Percentiles rank a stretch among this genome's conserved stretches.
Conservation (phyloP, 2,888 invertebrate species). For the Apoda limacodes region DNA sequence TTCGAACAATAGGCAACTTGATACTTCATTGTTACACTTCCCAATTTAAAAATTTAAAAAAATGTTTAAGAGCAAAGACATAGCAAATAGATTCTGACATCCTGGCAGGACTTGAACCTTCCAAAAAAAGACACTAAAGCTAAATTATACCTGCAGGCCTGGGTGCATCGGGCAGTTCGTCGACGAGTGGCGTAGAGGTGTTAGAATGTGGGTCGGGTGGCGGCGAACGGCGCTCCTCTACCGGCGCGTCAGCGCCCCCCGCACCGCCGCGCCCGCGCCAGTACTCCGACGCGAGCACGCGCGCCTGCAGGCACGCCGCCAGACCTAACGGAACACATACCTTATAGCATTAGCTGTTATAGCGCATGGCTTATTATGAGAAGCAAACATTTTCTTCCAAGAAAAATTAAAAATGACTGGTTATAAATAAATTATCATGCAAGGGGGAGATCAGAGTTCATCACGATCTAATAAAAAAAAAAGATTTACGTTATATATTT, state of each 20-base stretch:
- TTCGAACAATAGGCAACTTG: too few relatives aligned
- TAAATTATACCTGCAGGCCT: constrained; percentile 54
- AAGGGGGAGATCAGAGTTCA: background rate
- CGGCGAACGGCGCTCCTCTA: constrained; percentile 48
- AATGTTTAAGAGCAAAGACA: too few relatives aligned
- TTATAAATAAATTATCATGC: background rate
- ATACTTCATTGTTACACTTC: too few relatives aligned
- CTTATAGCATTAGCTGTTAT: constrained; percentile 1
- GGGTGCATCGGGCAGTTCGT: constrained; percentile 63
- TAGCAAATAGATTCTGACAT: too few relatives aligned
- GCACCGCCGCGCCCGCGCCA: constrained; percentile 68
- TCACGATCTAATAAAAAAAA: background rate
- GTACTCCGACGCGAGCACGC: constrained; percentile 76
- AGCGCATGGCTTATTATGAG: background rate
- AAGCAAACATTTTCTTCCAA: too few relatives aligned
- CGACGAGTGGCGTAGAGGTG: constrained; percentile 72
- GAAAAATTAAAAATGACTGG: constrained; percentile 2
- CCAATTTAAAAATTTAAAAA: too few relatives aligned
- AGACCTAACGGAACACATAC: constrained; percentile 69
- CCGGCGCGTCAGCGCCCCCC: constrained; percentile 27
- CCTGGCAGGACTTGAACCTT: too few relatives aligned
- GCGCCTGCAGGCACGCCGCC: constrained; percentile 85
- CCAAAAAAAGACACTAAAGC: too few relatives aligned
- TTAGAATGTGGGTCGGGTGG: constrained; percentile 78
- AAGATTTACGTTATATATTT: too few relatives aligned